phyloP scores from a whole-genome alignment of 2,113 vertebrate species.

The Myiozetetes cayanensis region DNA sequence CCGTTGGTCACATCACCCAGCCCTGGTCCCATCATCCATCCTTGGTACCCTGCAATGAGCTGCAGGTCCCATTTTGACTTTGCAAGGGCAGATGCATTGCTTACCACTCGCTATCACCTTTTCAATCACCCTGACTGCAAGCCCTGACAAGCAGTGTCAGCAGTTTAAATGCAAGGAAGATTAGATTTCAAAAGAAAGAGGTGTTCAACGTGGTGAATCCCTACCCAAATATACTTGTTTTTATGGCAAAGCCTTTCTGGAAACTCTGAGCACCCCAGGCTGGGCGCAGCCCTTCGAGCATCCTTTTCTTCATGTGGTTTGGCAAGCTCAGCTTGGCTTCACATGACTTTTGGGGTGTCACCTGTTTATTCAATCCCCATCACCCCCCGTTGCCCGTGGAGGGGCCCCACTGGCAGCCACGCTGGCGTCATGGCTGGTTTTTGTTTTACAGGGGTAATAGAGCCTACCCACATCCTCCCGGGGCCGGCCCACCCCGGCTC shows the following conservation, averaged over 20 bases:
- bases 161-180: neutral
- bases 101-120: neutral
- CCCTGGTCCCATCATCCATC: neutral
- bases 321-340: neutral
- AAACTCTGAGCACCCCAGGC: neutral
- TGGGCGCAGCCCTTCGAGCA: neutral
- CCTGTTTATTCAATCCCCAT: neutral
- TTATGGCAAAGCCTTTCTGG: neutral
- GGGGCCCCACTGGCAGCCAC: neutral
- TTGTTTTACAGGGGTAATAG: neutral
- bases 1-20: neutral
- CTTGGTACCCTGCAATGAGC: accelerated
- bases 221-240: neutral
- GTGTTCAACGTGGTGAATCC: accelerated
- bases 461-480: neutral
- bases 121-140: neutral
- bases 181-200: neutral
- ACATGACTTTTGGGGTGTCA: neutral
- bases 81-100: neutral
- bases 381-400: accelerated
- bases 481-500: neutral
- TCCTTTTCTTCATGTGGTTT: accelerated
- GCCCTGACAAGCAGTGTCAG: neutral
- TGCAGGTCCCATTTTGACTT: accelerated
- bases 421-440: neutral